Evolutionary conservation across 2,888 invertebrate species (phyloP).

Genomic region (Agrotis exclamationis): DNA sequence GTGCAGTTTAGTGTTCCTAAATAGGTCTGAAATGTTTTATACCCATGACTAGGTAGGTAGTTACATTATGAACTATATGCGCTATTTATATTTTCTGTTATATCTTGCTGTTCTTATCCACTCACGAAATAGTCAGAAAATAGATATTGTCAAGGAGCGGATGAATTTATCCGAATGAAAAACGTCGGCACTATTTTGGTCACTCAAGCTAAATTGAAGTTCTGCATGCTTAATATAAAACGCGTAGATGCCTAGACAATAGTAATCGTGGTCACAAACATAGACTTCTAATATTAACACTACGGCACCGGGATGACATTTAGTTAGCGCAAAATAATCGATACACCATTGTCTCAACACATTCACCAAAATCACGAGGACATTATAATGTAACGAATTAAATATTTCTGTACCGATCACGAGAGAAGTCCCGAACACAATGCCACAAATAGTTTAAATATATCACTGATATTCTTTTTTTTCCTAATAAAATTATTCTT

Average conservation of each 20-base stretch:
- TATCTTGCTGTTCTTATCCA: conserved; percentile 68
- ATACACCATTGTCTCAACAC: conserved; percentile 91
- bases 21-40: conserved; percentile 19
- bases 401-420: conserved; percentile 64
- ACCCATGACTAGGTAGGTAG: conserved; percentile 20
- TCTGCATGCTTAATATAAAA: conserved; percentile 89
- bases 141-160: conserved; percentile 81
- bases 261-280: conserved; percentile 88
- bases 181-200: conserved; percentile 87
- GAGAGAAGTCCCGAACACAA: conserved; percentile 61
- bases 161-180: conserved; percentile 80
- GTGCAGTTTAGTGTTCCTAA: conserved; percentile 13
- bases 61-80: conserved; percentile 33
- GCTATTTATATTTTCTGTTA: conserved; percentile 67
- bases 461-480: conserved; percentile 83
- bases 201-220: conserved; percentile 86
- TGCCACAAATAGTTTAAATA: conserved; percentile 75
- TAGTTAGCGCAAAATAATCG: conserved; percentile 91
- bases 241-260: conserved; percentile 90
- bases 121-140: conserved; percentile 79
- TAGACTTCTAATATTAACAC: conserved; percentile 91
- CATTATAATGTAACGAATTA: conserved; percentile 73
- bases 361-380: conserved; percentile 85
- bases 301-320: conserved; percentile 90
- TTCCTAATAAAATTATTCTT: conserved; percentile 83